These are phyloP conservation scores for Smutsia temminckii DNA, from an alignment of 2,797 vertebrate genomes.

Conservation along the genomic window DNA sequence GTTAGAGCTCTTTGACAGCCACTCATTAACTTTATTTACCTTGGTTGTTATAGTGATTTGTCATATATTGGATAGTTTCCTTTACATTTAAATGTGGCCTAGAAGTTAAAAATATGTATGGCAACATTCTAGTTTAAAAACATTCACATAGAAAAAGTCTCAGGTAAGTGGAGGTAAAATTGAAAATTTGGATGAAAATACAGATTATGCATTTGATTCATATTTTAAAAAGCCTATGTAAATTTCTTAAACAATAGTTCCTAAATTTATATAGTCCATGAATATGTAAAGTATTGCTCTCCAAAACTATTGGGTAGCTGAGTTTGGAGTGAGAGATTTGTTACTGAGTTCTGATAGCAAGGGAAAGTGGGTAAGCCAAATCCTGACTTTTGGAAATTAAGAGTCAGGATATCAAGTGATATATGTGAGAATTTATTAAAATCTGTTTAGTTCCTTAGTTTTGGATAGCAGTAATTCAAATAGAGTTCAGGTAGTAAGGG, in stretches of 20 bases:
- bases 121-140: slow-evolving; percentile 47
- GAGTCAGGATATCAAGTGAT: background rate
- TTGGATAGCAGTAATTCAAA: background rate
- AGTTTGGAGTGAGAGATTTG: background rate
- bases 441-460: background rate
- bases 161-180: background rate
- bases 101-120: background rate
- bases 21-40: background rate
- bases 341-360: background rate
- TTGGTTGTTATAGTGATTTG: background rate
- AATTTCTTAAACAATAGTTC: background rate
- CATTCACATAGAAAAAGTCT: slow-evolving; percentile 16
- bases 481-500: background rate
- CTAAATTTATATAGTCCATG: background rate
- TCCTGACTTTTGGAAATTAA: background rate
- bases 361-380: background rate
- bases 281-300: background rate
- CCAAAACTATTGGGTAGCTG: background rate
- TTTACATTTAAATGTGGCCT: background rate
- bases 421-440: background rate
- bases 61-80: background rate
- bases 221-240: background rate
- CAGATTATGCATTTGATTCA: slow-evolving; percentile 1
- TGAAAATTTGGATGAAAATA: slow-evolving; percentile 41
- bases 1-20: background rate